Base-by-base conservation (phyloP, 2,113 vertebrate genomes). In the Perca schrenkii region DNA sequence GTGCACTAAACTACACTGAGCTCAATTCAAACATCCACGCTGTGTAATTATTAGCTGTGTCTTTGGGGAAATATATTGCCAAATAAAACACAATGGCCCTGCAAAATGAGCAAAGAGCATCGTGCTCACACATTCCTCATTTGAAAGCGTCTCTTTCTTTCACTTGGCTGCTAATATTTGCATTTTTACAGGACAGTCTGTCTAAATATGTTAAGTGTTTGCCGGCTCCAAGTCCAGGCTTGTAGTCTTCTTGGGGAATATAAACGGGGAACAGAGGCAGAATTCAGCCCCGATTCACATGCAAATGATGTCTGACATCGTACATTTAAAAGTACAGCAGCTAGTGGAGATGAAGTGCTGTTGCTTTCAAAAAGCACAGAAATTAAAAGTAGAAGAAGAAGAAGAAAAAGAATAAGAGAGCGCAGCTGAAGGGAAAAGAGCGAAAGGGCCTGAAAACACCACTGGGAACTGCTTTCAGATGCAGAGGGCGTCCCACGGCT, bases 391-490 rank as follows among this genome's bases (percentile, higher is more conserved):
- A 53, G 80, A 85, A 25, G 77, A 81, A 19, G 62, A 62, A 46
- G 72, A 5, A 21, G 61, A 62, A 31, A 28, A 31, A 67, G 65
- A 60, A 43, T 69, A 43, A 21, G 65, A 82, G 72, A 62, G 68
- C 7, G n/a, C 22, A 79, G 80, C 72, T 57, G 75, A 78, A 68
- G 71, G 46, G 74, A 52, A 65, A 19, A 82, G 53, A 84, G 53
- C 14, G 14, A 49, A 84, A 67, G 64, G 60, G 74, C 43, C 75
- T 76, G 82, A 76, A 43, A 61, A 86, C 88, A 84, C 86, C 88
- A 64, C 82, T 82, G 92, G 87, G 89, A 94, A 85, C 90, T 87
- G 89, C 75, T 95, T 95, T 94, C 88, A 90, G 62, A 95, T 95
- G 93, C 95, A 93, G 77, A 88, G 85, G 77, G 87, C 74, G 88